Conservation (phyloP, 2,888 invertebrate species). For the Dendrolimus pini region DNA sequence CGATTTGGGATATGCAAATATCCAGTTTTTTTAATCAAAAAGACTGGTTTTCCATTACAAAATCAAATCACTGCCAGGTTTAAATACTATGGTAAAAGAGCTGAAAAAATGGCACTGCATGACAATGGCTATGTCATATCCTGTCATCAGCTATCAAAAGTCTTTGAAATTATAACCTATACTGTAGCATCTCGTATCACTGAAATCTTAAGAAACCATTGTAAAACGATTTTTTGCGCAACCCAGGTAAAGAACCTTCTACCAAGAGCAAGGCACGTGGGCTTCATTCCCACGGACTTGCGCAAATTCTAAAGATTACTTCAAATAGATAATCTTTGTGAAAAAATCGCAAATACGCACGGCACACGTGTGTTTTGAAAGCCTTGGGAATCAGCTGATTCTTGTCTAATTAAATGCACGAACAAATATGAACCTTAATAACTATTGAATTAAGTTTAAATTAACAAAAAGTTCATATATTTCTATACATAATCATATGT, state of each 20-base stretch:
- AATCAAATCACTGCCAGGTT: no score
- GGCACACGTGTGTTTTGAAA: constrained; percentile 46
- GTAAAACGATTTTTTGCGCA: constrained; percentile 18
- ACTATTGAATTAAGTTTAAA: background rate
- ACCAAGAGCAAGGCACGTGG: constrained; percentile 34
- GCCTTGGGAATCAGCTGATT: constrained; percentile 58
- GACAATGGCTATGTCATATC: background rate
- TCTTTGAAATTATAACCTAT: background rate
- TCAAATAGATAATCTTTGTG: constrained; percentile 24
- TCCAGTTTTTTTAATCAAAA: no score
- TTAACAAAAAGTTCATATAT: background rate
- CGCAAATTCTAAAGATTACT: constrained; percentile 43
- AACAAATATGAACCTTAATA: background rate
- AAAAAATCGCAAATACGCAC: constrained; percentile 45
- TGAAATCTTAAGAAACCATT: constrained; percentile 3
- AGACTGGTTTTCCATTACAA: no score
- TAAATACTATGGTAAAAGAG: no score
- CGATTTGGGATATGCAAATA: no score
- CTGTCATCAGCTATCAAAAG: background rate
- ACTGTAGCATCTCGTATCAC: background rate
- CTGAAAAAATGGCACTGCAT: background rate
- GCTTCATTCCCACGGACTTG: constrained; percentile 51
- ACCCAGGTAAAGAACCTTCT: constrained; percentile 28
- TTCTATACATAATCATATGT: background rate
- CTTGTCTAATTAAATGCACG: background rate